phyloP scores from a whole-genome alignment of 2,888 invertebrate species.

The Cotesia congregata region DNA sequence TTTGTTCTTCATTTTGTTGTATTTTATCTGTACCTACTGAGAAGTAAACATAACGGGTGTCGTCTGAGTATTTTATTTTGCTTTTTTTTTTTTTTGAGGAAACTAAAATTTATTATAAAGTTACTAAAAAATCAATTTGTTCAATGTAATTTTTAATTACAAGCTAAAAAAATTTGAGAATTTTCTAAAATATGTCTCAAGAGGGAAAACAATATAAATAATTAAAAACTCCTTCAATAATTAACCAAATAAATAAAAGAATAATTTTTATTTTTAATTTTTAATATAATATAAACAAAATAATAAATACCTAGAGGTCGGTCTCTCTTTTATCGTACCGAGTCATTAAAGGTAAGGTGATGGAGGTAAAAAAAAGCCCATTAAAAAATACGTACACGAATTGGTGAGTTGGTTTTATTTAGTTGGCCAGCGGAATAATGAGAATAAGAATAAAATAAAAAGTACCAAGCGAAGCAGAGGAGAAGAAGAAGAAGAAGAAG shows the following conservation, averaged over 20 bases:
- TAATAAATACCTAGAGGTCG: neutral
- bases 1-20: neutral
- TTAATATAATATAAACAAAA: no score
- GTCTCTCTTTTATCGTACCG: conserved; percentile 28
- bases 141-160: no score
- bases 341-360: conserved; percentile 20
- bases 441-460: neutral
- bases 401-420: conserved; percentile 13
- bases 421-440: conserved; percentile 8
- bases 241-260: no score
- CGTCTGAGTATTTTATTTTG: no score
- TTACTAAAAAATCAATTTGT: no score
- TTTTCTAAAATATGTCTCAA: no score
- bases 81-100: no score
- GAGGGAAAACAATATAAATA: no score
- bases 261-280: no score
- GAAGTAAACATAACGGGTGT: neutral
- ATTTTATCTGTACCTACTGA: neutral
- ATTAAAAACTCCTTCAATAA: no score
- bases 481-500: neutral
- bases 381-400: conserved; percentile 29
- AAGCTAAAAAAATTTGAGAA: no score
- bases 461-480: neutral
- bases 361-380: conserved; percentile 17
- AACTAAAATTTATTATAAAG: no score